Percentiles rank a stretch among this genome's conserved stretches.
phyloP scores from a whole-genome alignment of 2,797 vertebrate species.

The Clarias platycephalus region DNA sequence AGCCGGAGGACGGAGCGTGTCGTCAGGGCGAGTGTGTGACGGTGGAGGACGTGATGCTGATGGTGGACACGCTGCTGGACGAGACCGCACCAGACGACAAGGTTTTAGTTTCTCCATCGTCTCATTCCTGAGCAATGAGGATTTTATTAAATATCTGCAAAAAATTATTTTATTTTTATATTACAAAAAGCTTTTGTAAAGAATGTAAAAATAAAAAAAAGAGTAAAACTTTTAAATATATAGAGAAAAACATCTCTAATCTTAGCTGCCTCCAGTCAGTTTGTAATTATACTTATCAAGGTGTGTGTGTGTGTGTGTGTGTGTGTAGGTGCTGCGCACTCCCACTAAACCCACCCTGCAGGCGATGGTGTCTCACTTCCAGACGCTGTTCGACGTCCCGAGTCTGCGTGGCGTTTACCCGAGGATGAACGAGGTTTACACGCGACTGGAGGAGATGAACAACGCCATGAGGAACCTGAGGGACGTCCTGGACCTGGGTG shows the following conservation, averaged over 20 bases:
- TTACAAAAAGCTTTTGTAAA: too few relatives aligned
- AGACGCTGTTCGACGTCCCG: slow-evolving; percentile 85
- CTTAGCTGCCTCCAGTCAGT: too few relatives aligned
- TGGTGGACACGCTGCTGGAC: slow-evolving; percentile 82
- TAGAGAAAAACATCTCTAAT: too few relatives aligned
- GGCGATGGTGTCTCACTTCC: slow-evolving; percentile 86
- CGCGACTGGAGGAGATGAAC: slow-evolving; percentile 81
- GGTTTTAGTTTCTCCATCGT: not conserved
- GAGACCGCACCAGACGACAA: slow-evolving; percentile 66
- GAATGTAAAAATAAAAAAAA: too few relatives aligned
- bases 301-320: not conserved
- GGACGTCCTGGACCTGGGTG: slow-evolving; percentile 76
- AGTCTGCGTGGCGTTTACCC: slow-evolving; percentile 83
- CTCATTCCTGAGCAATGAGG: not conserved
- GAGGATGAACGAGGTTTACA: slow-evolving; percentile 88
- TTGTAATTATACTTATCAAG: too few relatives aligned
- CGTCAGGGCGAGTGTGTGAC: slow-evolving; percentile 61
- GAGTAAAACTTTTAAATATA: too few relatives aligned
- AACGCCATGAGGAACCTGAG: slow-evolving; percentile 83
- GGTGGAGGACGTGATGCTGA: slow-evolving; percentile 82
- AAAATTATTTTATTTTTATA: not conserved
- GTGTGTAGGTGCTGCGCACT: slow-evolving; percentile 68
- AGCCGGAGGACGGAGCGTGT: slow-evolving; percentile 53
- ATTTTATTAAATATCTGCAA: not conserved
- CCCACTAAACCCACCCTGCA: slow-evolving; percentile 74